Evolutionary conservation across 2,797 vertebrate genomes (phyloP).

Genomic region (Sparus aurata): DNA sequence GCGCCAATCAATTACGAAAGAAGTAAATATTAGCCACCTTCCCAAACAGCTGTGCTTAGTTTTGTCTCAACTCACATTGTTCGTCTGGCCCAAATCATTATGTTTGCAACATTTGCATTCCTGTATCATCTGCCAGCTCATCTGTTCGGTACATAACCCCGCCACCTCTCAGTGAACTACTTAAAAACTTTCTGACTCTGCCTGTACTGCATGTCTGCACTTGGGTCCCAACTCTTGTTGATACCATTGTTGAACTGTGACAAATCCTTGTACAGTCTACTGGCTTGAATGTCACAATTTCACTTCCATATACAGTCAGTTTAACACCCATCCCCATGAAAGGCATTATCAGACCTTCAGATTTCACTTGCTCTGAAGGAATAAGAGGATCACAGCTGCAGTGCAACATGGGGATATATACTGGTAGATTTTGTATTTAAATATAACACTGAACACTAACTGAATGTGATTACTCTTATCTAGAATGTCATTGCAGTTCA

Average conservation of each 20-base stretch:
- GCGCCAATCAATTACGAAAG: constrained; percentile 16
- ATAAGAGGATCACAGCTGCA: constrained; percentile 5
- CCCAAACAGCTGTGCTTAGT: constrained; percentile 34
- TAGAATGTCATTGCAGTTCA: neutral
- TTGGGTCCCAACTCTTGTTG: neutral
- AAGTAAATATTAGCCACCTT: constrained; percentile 34
- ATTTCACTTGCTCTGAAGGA: neutral
- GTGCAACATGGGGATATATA: neutral
- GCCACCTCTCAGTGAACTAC: constrained; percentile 14
- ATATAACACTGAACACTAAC: neutral
- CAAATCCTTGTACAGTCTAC: constrained; percentile 33
- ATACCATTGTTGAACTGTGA: constrained; percentile 22
- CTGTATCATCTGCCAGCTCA: constrained; percentile 7
- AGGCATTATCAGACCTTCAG: constrained; percentile 13
- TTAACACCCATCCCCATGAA: neutral
- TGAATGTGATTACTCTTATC: neutral
- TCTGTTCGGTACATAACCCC: constrained; percentile 17
- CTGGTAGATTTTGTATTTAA: neutral
- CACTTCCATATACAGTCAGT: constrained; percentile 30
- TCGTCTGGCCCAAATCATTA: constrained; percentile 7
- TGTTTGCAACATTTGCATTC: constrained; percentile 16
- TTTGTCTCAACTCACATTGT: constrained; percentile 21
- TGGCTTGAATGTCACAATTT: constrained; percentile 14
- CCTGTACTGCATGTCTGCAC: neutral
- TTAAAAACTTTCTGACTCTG: constrained; percentile 6